These are phyloP conservation scores for Zophobas atratus DNA, from an alignment of 1,140 invertebrate species.

Conservation along the genomic window DNA sequence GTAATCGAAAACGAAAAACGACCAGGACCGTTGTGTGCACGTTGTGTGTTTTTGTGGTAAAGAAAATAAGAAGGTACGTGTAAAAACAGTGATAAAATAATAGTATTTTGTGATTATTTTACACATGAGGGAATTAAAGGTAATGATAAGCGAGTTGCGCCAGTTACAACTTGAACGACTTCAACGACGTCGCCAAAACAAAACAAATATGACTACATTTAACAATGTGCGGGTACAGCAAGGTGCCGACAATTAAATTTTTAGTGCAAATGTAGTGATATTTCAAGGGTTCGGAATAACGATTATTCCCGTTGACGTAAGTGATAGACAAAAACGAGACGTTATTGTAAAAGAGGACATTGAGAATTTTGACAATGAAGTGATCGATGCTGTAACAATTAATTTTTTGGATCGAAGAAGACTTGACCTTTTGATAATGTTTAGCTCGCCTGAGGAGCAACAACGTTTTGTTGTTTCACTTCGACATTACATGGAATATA, in stretches of 20 bases:
- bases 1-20: constrained; percentile 13
- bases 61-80: constrained; percentile 6
- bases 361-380: neutral
- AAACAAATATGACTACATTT: constrained; percentile 5
- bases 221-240: neutral
- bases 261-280: constrained; percentile 11
- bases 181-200: neutral
- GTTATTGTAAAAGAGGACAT: constrained; percentile 6
- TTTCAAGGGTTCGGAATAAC: neutral
- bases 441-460: constrained; percentile 27
- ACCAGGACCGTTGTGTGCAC: neutral
- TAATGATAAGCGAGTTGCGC: constrained; percentile 2
- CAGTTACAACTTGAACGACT: constrained; percentile 12
- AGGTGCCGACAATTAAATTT: constrained; percentile 9
- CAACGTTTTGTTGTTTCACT: constrained; percentile 27
- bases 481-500: constrained; percentile 32
- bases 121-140: constrained; percentile 1
- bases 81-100: constrained; percentile 14
- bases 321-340: neutral
- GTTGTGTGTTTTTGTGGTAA: constrained; percentile 3
- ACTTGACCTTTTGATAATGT: constrained; percentile 22
- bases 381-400: constrained; percentile 6
- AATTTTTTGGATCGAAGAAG: constrained; percentile 26
- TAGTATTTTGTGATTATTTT: constrained; percentile 17
- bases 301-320: neutral